Evolutionary conservation across 2,797 vertebrate genomes (phyloP), one percentile per base, ranked within the genome.

Genomic region (Rhinophrynus dorsalis): DNA sequence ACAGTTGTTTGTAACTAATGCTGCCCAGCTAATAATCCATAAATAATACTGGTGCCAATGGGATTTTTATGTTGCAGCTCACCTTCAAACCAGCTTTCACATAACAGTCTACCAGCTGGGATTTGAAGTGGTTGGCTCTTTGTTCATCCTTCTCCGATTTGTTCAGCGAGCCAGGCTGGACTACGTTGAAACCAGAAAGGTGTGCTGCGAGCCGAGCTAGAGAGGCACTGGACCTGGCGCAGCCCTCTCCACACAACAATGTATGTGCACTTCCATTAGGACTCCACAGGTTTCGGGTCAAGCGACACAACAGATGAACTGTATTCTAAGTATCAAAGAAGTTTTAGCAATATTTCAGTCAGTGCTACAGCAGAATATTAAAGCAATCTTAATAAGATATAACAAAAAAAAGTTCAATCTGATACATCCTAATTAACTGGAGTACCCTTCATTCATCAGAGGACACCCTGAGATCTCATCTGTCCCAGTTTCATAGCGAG

Each of bases 191-290:
- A 17, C 68, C 59, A 35, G 68, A 58, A 3, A 76, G 15, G 24
- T 76, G 69, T 30, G 69, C 69, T 17, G 75, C 69, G n/a, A 76
- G 68, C 4, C 51, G 66, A 7, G 51, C 56, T 56, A 75, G 10
- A 26, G 42, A 54, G 23, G 33, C 17, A 11, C 32, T 67, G 20
- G 44, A 50, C 29, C 69, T 33, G 27, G 60, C 33, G 48, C 69
- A 74, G 6, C 75, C 75, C 18, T 76, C 75, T 45, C 68, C 75
- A 40, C 64, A 76, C 11, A 76, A 59, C 60, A 76, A 33, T 24
- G 65, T 68, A 52, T 76, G 64, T 15, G 69, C 65, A 55, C 60
- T 67, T 10, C 50, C 64, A 47, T 58, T 37, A 45, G 50, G 23
- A 47, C 59, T 68, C 59, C 51, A 24, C 10, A 76, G 40, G 38